Conservation (phyloP, 2,888 invertebrate genomes). For the Caenorhabditis japonica region DNA sequence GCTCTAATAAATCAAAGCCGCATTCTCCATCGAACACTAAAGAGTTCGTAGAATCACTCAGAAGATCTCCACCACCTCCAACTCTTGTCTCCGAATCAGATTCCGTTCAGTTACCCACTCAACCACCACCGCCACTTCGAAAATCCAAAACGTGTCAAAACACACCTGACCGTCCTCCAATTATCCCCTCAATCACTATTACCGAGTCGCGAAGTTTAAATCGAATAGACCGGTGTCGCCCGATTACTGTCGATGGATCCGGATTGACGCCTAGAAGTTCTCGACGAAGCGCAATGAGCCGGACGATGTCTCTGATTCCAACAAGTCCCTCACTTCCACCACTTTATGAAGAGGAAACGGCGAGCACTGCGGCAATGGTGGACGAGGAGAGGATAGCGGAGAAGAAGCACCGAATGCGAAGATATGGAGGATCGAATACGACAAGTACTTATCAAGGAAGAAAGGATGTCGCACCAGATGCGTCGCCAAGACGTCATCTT, state of each 20-base stretch:
- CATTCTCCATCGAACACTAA: slow-evolving; percentile 32
- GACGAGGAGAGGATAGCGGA: slow-evolving; percentile 25
- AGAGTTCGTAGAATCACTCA: slow-evolving; percentile 27
- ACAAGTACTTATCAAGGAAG: slow-evolving; percentile 65
- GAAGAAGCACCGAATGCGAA: slow-evolving; percentile 31
- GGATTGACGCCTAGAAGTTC: slow-evolving; percentile 21
- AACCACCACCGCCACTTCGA: slow-evolving; percentile 19
- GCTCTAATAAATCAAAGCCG: background rate
- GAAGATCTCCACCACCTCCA: slow-evolving; percentile 24
- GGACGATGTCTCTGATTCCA: slow-evolving; percentile 63
- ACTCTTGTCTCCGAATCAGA: slow-evolving; percentile 21
- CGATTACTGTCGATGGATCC: slow-evolving; percentile 39
- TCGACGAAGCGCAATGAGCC: slow-evolving; percentile 50
- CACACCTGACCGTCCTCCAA: slow-evolving; percentile 38
- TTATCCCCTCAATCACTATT: slow-evolving; percentile 35
- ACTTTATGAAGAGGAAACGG: slow-evolving; percentile 57
- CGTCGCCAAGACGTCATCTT: slow-evolving; percentile 63
- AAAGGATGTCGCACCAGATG: slow-evolving; percentile 67
- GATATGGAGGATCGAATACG: slow-evolving; percentile 57
- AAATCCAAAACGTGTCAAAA: slow-evolving; percentile 41
- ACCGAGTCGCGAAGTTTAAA: slow-evolving; percentile 34
- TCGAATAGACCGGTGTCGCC: slow-evolving; percentile 40
- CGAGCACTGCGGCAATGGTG: slow-evolving; percentile 38
- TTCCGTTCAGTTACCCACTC: slow-evolving; percentile 4
- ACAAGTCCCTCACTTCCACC: slow-evolving; percentile 60